Conservation (phyloP, 2,113 vertebrate genomes). For the Gyps fulvus region DNA sequence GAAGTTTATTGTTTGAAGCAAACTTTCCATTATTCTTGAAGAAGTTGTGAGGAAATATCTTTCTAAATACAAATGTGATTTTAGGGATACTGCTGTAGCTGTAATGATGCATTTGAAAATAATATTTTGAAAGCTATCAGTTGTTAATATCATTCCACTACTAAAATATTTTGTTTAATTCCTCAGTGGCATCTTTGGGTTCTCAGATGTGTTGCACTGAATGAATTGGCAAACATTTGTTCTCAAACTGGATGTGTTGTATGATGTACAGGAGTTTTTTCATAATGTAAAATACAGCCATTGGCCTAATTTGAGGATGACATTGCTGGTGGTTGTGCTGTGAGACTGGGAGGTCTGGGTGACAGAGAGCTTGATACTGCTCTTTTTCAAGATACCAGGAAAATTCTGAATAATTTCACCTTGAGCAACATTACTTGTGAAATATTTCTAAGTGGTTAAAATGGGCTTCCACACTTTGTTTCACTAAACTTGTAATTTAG, state of each 20-base stretch:
- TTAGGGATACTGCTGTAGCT: neutral
- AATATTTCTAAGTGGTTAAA: neutral
- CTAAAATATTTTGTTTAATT: neutral
- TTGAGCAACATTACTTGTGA: neutral
- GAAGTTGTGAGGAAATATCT: neutral
- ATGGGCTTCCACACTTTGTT: neutral
- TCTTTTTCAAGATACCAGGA: neutral
- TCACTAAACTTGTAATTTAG: neutral
- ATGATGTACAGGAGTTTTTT: neutral
- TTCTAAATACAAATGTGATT: neutral
- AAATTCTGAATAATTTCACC: neutral
- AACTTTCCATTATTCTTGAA: neutral
- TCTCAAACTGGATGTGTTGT: neutral
- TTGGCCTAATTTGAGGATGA: neutral
- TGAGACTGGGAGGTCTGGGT: neutral
- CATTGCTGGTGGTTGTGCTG: neutral
- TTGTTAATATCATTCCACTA: neutral
- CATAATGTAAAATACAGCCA: neutral
- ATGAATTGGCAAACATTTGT: neutral
- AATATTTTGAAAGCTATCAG: neutral
- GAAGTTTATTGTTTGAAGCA: neutral
- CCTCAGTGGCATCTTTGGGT: neutral
- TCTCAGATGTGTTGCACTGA: neutral
- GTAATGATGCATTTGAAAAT: neutral
- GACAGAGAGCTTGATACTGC: neutral